A percentile compares a stretch with the other conserved stretches of the same genome.
These are phyloP conservation scores for Odocoileus virginianus DNA, from an alignment of 2,113 vertebrate genomes.

Conservation along the genomic window DNA sequence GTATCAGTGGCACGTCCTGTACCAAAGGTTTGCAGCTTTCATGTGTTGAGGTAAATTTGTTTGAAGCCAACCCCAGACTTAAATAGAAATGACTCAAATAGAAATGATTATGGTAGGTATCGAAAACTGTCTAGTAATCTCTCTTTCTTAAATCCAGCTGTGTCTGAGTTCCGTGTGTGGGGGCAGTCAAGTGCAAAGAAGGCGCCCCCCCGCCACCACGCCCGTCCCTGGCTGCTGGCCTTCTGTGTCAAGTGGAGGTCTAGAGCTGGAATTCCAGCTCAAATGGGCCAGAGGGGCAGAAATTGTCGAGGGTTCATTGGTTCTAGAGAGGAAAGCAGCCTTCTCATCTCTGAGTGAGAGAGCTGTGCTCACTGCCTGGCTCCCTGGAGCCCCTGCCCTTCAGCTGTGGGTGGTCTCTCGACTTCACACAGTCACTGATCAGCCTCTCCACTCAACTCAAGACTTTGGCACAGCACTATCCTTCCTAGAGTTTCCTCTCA, in stretches of 20 bases:
- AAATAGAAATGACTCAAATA: conserved; percentile 75
- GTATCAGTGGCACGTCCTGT: neutral
- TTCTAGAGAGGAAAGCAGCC: neutral
- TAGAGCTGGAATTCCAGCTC: neutral
- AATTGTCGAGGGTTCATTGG: neutral
- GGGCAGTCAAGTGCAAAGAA: conserved; percentile 24
- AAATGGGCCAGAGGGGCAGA: neutral
- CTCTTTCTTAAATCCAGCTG: conserved; percentile 52
- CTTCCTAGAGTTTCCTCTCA: neutral
- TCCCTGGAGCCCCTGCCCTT: neutral
- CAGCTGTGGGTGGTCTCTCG: too few relatives aligned
- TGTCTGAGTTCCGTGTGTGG: conserved; percentile 4
- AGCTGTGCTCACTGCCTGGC: neutral
- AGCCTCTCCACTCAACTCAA: neutral
- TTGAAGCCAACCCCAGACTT: conserved; percentile 67
- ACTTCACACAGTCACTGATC: accelerated
- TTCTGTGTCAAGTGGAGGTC: neutral
- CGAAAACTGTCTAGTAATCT: conserved; percentile 74
- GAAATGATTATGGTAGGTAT: conserved; percentile 66
- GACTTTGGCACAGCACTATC: too few relatives aligned
- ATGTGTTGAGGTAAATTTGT: conserved; percentile 61
- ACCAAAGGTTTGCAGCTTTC: conserved; percentile 34
- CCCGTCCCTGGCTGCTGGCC: neutral
- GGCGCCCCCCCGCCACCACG: neutral
- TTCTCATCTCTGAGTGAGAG: neutral